Evolutionary conservation across 2,797 vertebrate species (phyloP).

Genomic region (Clangula hyemalis): DNA sequence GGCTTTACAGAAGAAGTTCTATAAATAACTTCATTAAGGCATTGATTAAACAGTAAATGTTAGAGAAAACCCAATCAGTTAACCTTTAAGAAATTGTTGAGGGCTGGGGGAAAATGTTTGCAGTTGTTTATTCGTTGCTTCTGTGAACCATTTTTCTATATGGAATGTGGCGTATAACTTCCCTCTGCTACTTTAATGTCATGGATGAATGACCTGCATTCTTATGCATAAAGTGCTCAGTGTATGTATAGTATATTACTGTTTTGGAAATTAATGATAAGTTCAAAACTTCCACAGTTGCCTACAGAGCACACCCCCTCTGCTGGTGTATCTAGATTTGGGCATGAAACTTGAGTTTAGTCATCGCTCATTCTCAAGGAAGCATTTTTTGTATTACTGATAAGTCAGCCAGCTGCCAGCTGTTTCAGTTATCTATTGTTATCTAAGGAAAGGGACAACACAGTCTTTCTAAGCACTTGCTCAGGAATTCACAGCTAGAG

Average conservation of each 20-base stretch:
- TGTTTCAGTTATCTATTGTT: neutral
- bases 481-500: neutral
- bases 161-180: neutral
- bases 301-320: neutral
- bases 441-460: neutral
- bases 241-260: neutral
- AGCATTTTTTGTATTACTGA: neutral
- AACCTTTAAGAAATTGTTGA: neutral
- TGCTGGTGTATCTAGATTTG: neutral
- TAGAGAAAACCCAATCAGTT: neutral
- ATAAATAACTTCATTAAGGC: neutral
- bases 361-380: neutral
- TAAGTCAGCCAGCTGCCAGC: neutral
- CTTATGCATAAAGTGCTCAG: neutral
- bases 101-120: neutral
- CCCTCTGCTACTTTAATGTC: neutral
- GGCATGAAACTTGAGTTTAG: neutral
- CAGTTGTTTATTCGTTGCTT: neutral
- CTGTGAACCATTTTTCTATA: neutral
- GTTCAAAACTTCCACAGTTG: neutral
- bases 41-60: neutral
- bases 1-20: neutral
- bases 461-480: neutral
- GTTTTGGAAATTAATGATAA: accelerated
- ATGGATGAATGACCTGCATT: neutral